Conservation (phyloP, 2,113 vertebrate species). For the Sigmodon hispidus region DNA sequence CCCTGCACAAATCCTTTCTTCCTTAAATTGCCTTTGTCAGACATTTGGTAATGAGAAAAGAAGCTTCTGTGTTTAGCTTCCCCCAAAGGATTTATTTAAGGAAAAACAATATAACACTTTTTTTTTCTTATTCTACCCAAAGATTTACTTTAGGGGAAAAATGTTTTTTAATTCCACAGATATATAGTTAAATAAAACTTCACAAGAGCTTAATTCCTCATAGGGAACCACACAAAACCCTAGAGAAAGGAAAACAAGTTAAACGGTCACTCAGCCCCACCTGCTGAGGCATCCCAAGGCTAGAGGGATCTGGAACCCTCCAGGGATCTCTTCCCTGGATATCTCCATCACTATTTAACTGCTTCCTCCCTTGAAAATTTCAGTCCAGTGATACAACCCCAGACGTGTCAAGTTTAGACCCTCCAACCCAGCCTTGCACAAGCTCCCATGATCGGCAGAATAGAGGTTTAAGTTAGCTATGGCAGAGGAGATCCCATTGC, state of each 20-base stretch:
- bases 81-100: background rate
- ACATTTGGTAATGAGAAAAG: background rate
- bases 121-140: background rate
- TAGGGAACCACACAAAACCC: background rate
- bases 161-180: background rate
- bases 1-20: background rate
- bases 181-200: background rate
- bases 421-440: accelerated
- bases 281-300: background rate
- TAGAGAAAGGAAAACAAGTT: background rate
- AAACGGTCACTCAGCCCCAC: background rate
- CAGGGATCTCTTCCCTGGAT: background rate
- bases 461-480: too few species aligned
- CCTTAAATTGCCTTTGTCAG: background rate
- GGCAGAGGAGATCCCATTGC: background rate
- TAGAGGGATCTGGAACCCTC: background rate
- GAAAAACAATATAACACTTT: background rate
- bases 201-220: background rate
- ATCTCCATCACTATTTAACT: background rate
- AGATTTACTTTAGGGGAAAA: background rate
- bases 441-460: background rate
- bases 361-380: background rate
- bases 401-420: background rate
- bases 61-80: background rate
- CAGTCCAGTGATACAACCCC: background rate